Conservation (phyloP, 2,888 invertebrate species). For the Sericinus montela region DNA sequence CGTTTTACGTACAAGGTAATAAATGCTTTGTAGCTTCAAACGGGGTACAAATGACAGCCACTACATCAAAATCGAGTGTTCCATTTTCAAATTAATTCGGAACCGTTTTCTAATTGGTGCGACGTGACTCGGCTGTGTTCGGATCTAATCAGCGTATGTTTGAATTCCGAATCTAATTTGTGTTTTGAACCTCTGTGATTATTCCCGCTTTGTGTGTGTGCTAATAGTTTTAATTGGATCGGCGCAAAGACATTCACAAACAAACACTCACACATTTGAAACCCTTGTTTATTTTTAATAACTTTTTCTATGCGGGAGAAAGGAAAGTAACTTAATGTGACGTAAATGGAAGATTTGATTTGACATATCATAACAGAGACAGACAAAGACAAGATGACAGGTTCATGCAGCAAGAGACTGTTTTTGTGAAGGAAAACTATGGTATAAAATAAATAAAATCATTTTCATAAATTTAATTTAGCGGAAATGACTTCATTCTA, state of each 20-base stretch:
- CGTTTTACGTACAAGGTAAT: neutral
- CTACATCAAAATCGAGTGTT: slow-evolving; percentile 76
- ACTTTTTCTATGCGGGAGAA: too few relatives aligned
- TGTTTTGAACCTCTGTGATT: slow-evolving; percentile 36
- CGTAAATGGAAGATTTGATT: too few relatives aligned
- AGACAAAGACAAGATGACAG: too few relatives aligned
- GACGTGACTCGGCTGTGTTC: slow-evolving; percentile 65
- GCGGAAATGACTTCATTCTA: too few relatives aligned
- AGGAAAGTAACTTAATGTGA: too few relatives aligned
- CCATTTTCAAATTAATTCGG: slow-evolving; percentile 75
- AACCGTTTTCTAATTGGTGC: slow-evolving; percentile 74
- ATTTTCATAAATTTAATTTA: too few relatives aligned
- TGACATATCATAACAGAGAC: too few relatives aligned
- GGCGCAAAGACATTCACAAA: neutral
- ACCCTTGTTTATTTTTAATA: too few relatives aligned
- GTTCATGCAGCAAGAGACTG: too few relatives aligned
- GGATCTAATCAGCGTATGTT: slow-evolving; percentile 62
- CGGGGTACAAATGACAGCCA: slow-evolving; percentile 43
- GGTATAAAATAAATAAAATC: too few relatives aligned
- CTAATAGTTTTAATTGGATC: slow-evolving; percentile 19
- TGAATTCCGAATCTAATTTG: slow-evolving; percentile 67
- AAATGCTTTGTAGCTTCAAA: slow-evolving; percentile 10
- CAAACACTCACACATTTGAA: neutral
- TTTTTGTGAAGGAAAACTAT: too few relatives aligned
- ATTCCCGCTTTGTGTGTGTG: slow-evolving; percentile 37